These are phyloP conservation scores for Zenarchopterus dispar DNA, from an alignment of 2,797 vertebrate genomes.

Conservation along the genomic window DNA sequence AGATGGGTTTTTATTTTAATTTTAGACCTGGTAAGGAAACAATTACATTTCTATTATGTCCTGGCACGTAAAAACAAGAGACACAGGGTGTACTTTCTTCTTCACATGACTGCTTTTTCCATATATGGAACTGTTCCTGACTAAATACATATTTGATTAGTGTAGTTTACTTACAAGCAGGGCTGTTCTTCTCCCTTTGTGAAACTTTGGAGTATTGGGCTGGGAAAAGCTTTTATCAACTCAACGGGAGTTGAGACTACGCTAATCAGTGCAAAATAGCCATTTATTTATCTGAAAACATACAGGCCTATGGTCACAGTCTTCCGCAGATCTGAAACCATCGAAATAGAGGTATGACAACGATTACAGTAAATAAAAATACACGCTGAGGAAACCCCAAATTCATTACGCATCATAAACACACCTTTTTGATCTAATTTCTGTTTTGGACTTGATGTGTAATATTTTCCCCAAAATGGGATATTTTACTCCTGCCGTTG, in stretches of 20 bases:
- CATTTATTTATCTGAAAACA: background rate
- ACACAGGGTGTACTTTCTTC: too few species aligned
- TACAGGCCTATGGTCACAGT: background rate
- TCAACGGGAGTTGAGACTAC: background rate
- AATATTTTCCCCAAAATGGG: constrained; percentile 17
- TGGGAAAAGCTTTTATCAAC: constrained; percentile 12
- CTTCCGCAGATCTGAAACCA: background rate
- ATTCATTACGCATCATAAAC: background rate
- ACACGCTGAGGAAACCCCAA: constrained; percentile 8
- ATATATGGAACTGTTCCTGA: too few species aligned
- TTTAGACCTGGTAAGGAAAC: too few species aligned
- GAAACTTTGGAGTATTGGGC: background rate
- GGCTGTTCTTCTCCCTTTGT: too few species aligned
- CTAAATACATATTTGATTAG: too few species aligned
- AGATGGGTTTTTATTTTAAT: too few species aligned
- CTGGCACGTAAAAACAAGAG: too few species aligned
- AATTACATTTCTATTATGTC: too few species aligned
- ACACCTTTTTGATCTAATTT: constrained; percentile 8
- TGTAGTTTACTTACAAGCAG: too few species aligned
- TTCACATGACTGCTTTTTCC: too few species aligned
- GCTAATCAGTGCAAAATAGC: background rate
- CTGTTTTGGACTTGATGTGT: constrained; percentile 13
- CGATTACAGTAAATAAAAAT: background rate
- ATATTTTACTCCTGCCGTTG: constrained; percentile 35
- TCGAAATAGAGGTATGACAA: background rate